Base-by-base conservation (phyloP, 2,797 vertebrate genomes). In the Macrochelys suwanniensis region DNA sequence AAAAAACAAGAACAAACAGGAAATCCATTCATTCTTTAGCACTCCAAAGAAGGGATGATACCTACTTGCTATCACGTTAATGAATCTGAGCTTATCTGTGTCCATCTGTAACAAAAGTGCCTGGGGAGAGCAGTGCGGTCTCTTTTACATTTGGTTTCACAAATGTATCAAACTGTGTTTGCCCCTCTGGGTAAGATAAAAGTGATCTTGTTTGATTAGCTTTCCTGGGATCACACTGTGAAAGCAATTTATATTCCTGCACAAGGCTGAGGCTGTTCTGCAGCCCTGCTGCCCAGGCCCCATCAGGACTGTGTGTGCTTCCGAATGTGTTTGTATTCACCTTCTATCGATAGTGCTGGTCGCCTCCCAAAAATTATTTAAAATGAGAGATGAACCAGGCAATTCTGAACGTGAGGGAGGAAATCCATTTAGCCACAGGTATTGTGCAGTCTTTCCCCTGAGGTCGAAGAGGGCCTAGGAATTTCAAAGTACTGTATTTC, bases 351-450 rank as follows among this genome's bases (percentile, higher is more conserved):
- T n/a, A 65, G 11, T 51, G 2, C 56, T 92, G 37, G 17, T 85
- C n/a, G 51, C 83, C 82, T 85, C n/a, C 23, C 49, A 96, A 87
- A 95, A 91, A n/a, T 76, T 5, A 45, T 59, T 89, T 45, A 59
- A 7, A 74, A 26, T 91, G 33, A 88, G 10, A 13, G 4, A 11
- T n/a, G 15, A 91, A 65, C 61, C 54, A 80, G 50, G 7, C 28
- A 49, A 0, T 47, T 84, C 54, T 84, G 42, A 90, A 51, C 19
- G 5, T 6, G 21, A 84, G 91, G 89, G 56, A 88, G 92, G 15
- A 19, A 61, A 87, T 50, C 65, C 13, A 77, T 88, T 84, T 53
- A 92, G 16, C 11, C 37, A 91, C 74, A 94, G 93, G 59, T 61
- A 47, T 7, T 65, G 45, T 47, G 31, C 42, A 65, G 0, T 50